Evolutionary conservation across 2,797 vertebrate genomes (phyloP), one percentile per base, ranked within the genome.

Genomic region (Chrosomus eos): DNA sequence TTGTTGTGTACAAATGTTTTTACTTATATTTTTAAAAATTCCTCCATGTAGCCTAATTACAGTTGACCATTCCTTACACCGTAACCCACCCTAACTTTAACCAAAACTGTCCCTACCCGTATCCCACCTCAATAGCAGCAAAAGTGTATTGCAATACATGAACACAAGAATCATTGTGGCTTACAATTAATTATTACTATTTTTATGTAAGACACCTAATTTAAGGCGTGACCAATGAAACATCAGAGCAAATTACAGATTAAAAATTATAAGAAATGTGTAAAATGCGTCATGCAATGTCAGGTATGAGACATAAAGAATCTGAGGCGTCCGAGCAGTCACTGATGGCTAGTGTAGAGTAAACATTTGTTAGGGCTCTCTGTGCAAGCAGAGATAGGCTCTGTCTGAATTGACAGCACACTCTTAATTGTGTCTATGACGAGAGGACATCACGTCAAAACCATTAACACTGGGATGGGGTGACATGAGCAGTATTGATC

Each of bases 321-420:
- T 91, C 86, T 21, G 79, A 53, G 82, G 73, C 83, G 68, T 78
- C 81, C 83, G 87, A 89, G 84, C 89, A 86, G 86, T 85, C 75
- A 60, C 89, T 93, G 92, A 95, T 93, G 93, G 90, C 90, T 88
- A 87, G 86, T 26, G 75, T 72, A 90, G 89, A 90, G 93, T 86
- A 94, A 96, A 96, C 94, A 96, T 96, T 96, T 95, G 94, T 95
- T 93, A 94, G 91, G 89, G 80, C 85, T 81, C 90, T 89, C 95
- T 96, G 95, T 91, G 90, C 93, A 95, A 96, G 94, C 94, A 94
- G 89, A 95, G 95, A 96, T 96, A 96, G 94, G 90, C 89, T 84
- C 26, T 13, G 43, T 85, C 83, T 91, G 89, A 93, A 94, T 94
- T 92, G 95, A 95, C 92, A 93, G 90, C 87, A 19, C 89, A 86